phyloP scores from a whole-genome alignment of 92 coral and sea anemone species.

The Parazoanthus darwini region DNA sequence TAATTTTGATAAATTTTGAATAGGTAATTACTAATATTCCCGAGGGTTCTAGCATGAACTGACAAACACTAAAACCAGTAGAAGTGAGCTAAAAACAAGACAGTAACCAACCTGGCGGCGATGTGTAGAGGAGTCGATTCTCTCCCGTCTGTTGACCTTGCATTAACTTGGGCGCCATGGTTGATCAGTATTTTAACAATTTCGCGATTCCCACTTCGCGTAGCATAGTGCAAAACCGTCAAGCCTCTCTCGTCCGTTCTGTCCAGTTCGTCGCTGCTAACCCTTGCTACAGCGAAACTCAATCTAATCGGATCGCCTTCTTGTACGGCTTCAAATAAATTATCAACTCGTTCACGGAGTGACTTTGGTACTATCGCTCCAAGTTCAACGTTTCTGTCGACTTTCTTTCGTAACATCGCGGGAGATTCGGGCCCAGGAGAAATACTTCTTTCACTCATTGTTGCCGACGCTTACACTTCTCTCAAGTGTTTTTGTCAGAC shows the following conservation, averaged over 20 bases:
- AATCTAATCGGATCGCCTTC: slow-evolving; percentile 33
- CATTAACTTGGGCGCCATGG: slow-evolving; percentile 24
- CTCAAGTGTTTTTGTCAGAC: background rate
- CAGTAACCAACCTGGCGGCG: slow-evolving; percentile 14
- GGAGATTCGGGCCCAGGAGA: background rate
- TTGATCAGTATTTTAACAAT: slow-evolving; percentile 21
- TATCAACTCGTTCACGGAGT: slow-evolving; percentile 18
- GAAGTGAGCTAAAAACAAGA: too few relatives aligned
- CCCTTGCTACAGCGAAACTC: slow-evolving; percentile 5
- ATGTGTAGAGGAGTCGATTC: slow-evolving; percentile 42
- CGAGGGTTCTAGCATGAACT: background rate
- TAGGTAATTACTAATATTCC: background rate
- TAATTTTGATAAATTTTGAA: too few relatives aligned
- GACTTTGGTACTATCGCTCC: slow-evolving; percentile 26
- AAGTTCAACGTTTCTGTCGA: background rate
- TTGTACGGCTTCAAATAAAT: slow-evolving; percentile 35
- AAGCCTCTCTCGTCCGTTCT: slow-evolving; percentile 26
- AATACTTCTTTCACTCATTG: background rate
- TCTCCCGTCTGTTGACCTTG: slow-evolving; percentile 27
- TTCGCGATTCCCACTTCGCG: slow-evolving; percentile 11
- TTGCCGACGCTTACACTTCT: background rate
- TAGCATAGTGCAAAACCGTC: slow-evolving; percentile 21
- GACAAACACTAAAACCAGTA: background rate
- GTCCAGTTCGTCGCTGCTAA: slow-evolving; percentile 38
- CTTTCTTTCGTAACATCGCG: background rate